A percentile compares a stretch with the other conserved stretches of the same genome.
phyloP scores from a whole-genome alignment of 2,888 invertebrate species.

The Amphipyra berbera region DNA sequence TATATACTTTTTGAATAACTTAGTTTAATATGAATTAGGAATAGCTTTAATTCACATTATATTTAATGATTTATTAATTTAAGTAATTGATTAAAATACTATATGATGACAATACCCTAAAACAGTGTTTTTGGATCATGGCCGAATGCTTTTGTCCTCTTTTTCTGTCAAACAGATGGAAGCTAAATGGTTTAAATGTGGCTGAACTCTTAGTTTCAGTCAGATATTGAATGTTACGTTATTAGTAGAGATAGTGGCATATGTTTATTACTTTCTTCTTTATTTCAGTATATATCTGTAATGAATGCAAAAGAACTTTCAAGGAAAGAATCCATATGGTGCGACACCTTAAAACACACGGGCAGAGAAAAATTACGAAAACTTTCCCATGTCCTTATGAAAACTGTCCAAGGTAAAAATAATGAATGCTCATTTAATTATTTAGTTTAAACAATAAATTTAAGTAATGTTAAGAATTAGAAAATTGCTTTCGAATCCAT shows the following conservation, averaged over 20 bases:
- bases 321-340: slow-evolving; percentile 77
- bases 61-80: neutral
- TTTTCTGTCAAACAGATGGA: no score
- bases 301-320: slow-evolving; percentile 80
- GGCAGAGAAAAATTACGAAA: slow-evolving; percentile 48
- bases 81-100: no score
- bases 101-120: no score
- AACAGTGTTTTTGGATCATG: no score
- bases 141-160: no score
- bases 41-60: no score
- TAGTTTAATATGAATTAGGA: neutral
- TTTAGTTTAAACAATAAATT: neutral
- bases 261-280: slow-evolving; percentile 42
- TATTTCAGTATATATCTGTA: slow-evolving; percentile 78
- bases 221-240: no score
- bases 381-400: slow-evolving; percentile 76
- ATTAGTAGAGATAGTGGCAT: no score
- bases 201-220: no score
- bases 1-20: slow-evolving; percentile 5
- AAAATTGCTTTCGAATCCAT: no score
- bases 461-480: no score
- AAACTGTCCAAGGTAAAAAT: slow-evolving; percentile 75
- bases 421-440: neutral
- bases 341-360: slow-evolving; percentile 78
- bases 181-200: no score